Evolutionary conservation across 2,113 vertebrate species (phyloP).

Genomic region (Semicossyphus pulcher): DNA sequence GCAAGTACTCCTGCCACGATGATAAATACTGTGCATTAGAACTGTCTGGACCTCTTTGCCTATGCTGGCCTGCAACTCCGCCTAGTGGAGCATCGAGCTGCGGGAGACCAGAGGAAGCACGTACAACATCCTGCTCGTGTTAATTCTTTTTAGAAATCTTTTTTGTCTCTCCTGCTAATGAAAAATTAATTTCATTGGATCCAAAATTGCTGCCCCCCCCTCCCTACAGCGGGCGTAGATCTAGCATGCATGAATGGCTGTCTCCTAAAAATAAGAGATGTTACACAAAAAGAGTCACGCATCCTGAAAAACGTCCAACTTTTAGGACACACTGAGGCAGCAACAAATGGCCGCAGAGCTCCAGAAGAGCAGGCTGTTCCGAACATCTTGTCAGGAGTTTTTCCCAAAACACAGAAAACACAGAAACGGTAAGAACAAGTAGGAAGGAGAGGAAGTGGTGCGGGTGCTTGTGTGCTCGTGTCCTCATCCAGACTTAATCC

Average conservation of each 20-base stretch:
- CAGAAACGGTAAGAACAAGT: neutral
- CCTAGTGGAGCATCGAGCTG: slow-evolving; percentile 46
- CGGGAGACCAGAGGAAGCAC: slow-evolving; percentile 16
- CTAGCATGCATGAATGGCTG: slow-evolving; percentile 11
- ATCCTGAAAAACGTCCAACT: neutral
- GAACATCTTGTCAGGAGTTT: slow-evolving; percentile 41
- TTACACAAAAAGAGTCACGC: slow-evolving; percentile 3
- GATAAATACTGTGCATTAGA: slow-evolving; percentile 71
- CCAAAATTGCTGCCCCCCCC: neutral
- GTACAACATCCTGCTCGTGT: slow-evolving; percentile 4
- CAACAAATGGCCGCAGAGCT: slow-evolving; percentile 36
- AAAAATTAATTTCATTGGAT: slow-evolving; percentile 4
- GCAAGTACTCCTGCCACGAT: slow-evolving; percentile 54
- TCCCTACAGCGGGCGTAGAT: slow-evolving; percentile 14
- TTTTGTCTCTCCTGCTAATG: too few relatives aligned
- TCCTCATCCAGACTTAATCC: slow-evolving; percentile 48
- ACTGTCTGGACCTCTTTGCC: slow-evolving; percentile 44
- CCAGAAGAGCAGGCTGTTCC: slow-evolving; percentile 10
- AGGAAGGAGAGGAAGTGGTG: slow-evolving; percentile 1
- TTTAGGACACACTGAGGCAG: slow-evolving; percentile 1
- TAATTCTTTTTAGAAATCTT: too few relatives aligned
- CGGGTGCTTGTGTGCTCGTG: slow-evolving; percentile 22
- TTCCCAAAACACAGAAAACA: slow-evolving; percentile 10
- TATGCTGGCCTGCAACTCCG: slow-evolving; percentile 45
- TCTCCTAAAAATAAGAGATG: neutral